These are phyloP conservation scores for Drosophila engyochracea DNA, from an alignment of 2,888 invertebrate genomes.

Conservation along the genomic window DNA sequence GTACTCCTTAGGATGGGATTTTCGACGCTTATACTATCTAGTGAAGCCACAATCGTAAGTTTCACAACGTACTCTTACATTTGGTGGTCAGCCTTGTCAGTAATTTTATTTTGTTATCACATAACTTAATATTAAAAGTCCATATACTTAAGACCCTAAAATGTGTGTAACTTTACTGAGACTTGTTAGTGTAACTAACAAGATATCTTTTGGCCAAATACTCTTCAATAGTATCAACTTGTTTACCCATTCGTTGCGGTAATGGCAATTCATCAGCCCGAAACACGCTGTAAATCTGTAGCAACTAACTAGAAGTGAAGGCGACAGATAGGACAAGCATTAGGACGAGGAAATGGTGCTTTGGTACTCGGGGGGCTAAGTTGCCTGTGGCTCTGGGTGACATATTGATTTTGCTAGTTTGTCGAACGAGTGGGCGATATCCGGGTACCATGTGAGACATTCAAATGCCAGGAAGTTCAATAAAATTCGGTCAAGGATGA, in stretches of 20 bases:
- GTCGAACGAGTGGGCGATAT: constrained; percentile 15
- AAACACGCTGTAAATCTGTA: constrained; percentile 51
- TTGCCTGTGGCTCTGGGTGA: not conserved
- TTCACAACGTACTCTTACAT: not conserved
- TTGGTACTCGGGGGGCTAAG: not conserved
- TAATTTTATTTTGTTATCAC: not conserved
- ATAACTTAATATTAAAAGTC: not conserved
- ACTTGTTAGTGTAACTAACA: not conserved
- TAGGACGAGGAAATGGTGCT: constrained; percentile 19
- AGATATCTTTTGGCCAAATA: constrained; percentile 10
- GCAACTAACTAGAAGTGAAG: constrained; percentile 47
- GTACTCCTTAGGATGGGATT: too few species aligned
- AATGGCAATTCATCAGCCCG: constrained; percentile 62
- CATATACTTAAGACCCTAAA: not conserved
- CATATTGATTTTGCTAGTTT: constrained; percentile 23
- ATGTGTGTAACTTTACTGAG: not conserved
- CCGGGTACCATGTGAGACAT: constrained; percentile 29
- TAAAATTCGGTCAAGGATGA: constrained; percentile 36
- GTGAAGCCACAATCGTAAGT: too few species aligned
- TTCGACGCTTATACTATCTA: too few species aligned
- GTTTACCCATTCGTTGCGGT: constrained; percentile 10
- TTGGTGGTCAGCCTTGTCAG: not conserved
- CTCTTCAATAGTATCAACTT: not conserved
- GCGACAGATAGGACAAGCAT: constrained; percentile 6
- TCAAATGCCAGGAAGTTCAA: constrained; percentile 45